Base-by-base conservation (phyloP, 1,140 invertebrate genomes). In the Wasmannia auropunctata region DNA sequence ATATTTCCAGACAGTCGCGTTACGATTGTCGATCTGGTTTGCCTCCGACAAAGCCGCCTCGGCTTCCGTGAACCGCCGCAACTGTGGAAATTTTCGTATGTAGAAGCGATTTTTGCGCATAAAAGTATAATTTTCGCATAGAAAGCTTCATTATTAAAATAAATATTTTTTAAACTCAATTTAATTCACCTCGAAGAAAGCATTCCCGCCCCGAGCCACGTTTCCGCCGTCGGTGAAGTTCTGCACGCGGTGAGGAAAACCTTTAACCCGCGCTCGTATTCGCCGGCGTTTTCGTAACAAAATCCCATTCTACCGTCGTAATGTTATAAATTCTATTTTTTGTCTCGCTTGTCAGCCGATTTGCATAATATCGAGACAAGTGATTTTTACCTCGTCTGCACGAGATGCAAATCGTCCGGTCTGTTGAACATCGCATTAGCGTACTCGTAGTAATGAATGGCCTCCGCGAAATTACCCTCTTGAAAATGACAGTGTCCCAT, bases 161-260 rank as follows among this genome's bases (percentile, higher is more conserved):
- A n/a, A n/a, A n/a, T n/a, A 75, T 22, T 3, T 28, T 31, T 2
- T 16, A 10, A 31, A 28, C 31, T 75, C 14, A 19, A 65, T 31
- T 54, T 49, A 40, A 63, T 43, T 88, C 85, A 95, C 94, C 19
- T 93, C 60, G 31, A 92, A 95, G 67, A 79, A 91, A 25, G 92
- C 86, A 93, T 92, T 58, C 95, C 94, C 5, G 92, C 79, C 0
- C 93, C 92, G 0, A 95, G 85, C 94, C 95, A 95, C 46, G 91
- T 91, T 69, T 92, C 77, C 8, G 91, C 91, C 3, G 92, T 92
- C 0, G 92, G 91, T 3, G 87, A 92, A 19, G 22, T 65, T 43
- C 86, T 75, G 43, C 92, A 93, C 8, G 88, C 80, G 8, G 58
- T 86, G n/a, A 93, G 74, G 84, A 94, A 93, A 10, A 90, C 14